Conservation (phyloP, 2,888 invertebrate genomes). For the Disparrhopalites patrizii region DNA sequence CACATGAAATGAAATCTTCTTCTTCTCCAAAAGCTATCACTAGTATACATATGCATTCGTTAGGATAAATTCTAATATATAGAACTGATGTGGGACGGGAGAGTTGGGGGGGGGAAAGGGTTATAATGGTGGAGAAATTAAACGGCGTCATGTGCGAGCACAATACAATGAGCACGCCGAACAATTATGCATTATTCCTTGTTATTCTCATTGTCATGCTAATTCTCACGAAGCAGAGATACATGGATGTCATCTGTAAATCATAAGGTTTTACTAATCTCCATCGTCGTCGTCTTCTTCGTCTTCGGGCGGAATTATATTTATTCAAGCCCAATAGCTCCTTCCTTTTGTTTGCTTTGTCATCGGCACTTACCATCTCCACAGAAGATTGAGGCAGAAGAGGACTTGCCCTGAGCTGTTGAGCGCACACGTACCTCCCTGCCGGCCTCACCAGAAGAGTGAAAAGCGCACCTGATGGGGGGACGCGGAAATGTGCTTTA, state of each 20-base stretch:
- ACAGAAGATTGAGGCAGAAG: too few relatives aligned
- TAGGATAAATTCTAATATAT: too few relatives aligned
- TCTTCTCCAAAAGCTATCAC: too few relatives aligned
- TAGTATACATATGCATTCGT: too few relatives aligned
- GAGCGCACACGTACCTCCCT: too few relatives aligned
- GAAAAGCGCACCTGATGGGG: too few relatives aligned
- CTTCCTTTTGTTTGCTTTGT: conserved; percentile 2
- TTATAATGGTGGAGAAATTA: conserved; percentile 10
- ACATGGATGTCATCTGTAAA: background rate
- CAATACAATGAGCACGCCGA: background rate
- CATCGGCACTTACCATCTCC: too few relatives aligned
- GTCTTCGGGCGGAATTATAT: background rate
- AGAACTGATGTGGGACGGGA: background rate
- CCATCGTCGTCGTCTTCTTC: background rate
- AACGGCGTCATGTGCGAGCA: too few relatives aligned
- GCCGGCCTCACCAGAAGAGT: too few relatives aligned
- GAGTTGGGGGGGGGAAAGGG: background rate
- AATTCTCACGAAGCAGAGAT: conserved; percentile 19
- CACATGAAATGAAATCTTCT: too few relatives aligned
- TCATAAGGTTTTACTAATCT: conserved; percentile 1
- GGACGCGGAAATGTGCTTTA: too few relatives aligned
- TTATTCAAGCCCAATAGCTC: background rate
- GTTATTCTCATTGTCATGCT: conserved; percentile 7
- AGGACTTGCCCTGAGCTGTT: too few relatives aligned
- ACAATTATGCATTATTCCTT: background rate